Evolutionary conservation across 1,140 invertebrate genomes (phyloP).

Genomic region (Agrilus planipennis): DNA sequence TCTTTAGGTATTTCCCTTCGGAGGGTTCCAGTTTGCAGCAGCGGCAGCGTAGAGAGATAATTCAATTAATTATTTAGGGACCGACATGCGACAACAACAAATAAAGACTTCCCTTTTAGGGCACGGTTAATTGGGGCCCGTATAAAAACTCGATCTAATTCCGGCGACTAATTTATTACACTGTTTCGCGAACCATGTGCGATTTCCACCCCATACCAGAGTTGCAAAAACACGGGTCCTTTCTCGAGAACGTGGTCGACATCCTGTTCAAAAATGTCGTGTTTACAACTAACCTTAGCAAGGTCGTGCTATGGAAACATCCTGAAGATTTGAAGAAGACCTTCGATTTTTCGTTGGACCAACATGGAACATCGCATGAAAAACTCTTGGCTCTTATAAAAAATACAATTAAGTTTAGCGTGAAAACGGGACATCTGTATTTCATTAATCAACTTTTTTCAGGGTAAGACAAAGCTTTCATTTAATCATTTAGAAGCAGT

Average conservation of each 20-base stretch:
- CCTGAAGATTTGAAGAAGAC: slow-evolving; percentile 27
- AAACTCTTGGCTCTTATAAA: slow-evolving; percentile 31
- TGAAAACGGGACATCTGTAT: slow-evolving; percentile 42
- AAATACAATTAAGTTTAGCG: slow-evolving; percentile 37
- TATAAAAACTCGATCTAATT: no score
- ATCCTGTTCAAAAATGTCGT: slow-evolving; percentile 30
- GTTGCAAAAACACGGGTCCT: slow-evolving; percentile 28
- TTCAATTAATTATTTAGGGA: no score
- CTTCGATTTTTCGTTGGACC: slow-evolving; percentile 30
- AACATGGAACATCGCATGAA: slow-evolving; percentile 31
- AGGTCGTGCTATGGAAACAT: slow-evolving; percentile 32
- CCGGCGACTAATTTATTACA: slow-evolving; percentile 5
- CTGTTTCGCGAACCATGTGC: slow-evolving; percentile 7
- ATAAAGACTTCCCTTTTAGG: no score
- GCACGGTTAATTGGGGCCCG: no score
- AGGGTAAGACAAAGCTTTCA: slow-evolving; percentile 32
- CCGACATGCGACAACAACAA: no score
- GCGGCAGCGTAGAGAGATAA: no score
- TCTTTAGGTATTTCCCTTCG: no score
- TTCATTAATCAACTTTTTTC: slow-evolving; percentile 43
- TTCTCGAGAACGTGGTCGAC: slow-evolving; percentile 28
- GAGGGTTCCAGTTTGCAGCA: no score
- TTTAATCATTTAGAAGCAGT: no score
- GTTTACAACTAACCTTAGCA: slow-evolving; percentile 28
- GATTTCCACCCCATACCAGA: slow-evolving; percentile 26